Evolutionary conservation across 2,797 vertebrate genomes (phyloP), one percentile per base, ranked within the genome.

Genomic region (Nannoperca obscura): DNA sequence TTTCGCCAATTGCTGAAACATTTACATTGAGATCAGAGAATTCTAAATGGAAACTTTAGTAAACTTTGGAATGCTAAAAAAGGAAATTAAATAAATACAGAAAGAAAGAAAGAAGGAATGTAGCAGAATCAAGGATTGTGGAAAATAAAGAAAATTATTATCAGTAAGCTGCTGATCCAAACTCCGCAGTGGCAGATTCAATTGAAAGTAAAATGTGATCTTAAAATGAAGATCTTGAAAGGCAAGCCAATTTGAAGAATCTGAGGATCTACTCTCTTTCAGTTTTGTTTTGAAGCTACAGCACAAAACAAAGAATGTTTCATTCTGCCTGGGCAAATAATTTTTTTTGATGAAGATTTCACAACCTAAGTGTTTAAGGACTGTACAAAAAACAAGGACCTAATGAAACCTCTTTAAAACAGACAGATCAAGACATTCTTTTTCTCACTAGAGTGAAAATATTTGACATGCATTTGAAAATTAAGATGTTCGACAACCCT

Each of bases 61-160:
- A 34, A 57, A 22, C 20, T 22, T 34, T 32, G 3, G 20, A 62
- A 24, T 8, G 13, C 42, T 66, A 8, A 58, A 17, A 30, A 36
- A 12, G 12, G 53, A 49, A 42, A 22, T n/a, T 32, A 24, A 52
- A 32, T 27, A 27, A 27, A 27, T 27, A 27, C 2, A 27, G 24
- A 27, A 27, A 27, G 24, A 27, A 27, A 27, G 24, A 17, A 17
- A n/a, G 5, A 66, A 57, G 19, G 15, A 3, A 67, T 68, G 47
- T 55, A 53, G 19, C 17, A 27, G 19, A 53, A 22, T 69, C 32
- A 17, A 44, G n/a, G 20, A 19, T 1, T 7, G 27, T 34, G 17
- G 20, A 46, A 54, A 46, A 46, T 47, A 8, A 62, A 54, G 38
- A 61, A 40, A 79, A 40, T 46, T 6, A 40, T 46, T 6, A 78